These are phyloP conservation scores for Hephaestus fuliginosus DNA, from an alignment of 2,797 vertebrate genomes.

Conservation along the genomic window DNA sequence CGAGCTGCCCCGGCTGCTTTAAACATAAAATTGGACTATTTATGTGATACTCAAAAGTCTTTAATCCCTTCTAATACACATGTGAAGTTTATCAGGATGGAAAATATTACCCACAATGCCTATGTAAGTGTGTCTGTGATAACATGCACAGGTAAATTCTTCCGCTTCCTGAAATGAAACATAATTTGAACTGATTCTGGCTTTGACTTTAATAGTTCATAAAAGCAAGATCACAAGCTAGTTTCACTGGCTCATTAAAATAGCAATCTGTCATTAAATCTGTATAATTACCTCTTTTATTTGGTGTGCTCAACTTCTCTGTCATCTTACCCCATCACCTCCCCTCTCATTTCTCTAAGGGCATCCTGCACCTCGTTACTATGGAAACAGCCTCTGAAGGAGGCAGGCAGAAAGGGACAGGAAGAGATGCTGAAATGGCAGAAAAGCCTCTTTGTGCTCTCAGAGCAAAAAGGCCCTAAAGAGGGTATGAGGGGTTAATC, in stretches of 20 bases:
- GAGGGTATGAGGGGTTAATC: constrained; percentile 39
- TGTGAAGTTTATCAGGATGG: background rate
- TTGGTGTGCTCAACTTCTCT: constrained; percentile 4
- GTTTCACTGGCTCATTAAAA: background rate
- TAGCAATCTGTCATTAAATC: background rate
- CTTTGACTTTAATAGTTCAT: background rate
- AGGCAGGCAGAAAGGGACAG: constrained; percentile 53
- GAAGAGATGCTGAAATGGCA: constrained; percentile 70
- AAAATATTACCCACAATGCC: background rate
- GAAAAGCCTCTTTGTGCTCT: constrained; percentile 74
- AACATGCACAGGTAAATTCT: background rate
- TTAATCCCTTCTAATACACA: background rate
- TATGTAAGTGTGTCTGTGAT: constrained; percentile 2
- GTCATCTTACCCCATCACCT: constrained; percentile 36
- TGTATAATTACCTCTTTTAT: constrained; percentile 20
- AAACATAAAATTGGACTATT: background rate
- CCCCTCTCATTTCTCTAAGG: constrained; percentile 32
- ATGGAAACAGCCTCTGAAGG: constrained; percentile 77
- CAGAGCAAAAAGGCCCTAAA: constrained; percentile 11
- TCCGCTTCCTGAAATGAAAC: background rate
- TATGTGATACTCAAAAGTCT: background rate
- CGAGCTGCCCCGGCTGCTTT: background rate
- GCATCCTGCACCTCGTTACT: constrained; percentile 72
- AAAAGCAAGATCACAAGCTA: background rate
- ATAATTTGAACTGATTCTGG: background rate